phyloP scores from a whole-genome alignment of 2,797 vertebrate genomes.

The Phylloscopus collybita region DNA sequence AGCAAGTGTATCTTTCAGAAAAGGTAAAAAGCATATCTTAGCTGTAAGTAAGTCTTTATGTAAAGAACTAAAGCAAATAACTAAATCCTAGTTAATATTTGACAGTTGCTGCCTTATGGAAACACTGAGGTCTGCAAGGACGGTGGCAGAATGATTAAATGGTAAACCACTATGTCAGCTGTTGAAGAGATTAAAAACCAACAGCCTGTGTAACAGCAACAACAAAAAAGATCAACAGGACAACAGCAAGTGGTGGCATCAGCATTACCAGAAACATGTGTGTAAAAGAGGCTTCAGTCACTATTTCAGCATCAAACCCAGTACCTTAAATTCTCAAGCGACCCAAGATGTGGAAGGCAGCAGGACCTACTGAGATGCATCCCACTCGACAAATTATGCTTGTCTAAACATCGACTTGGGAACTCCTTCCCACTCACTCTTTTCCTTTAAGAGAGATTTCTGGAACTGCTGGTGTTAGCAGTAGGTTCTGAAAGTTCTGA shows the following conservation, averaged over 20 bases:
- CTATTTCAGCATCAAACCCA: neutral
- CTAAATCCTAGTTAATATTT: slow-evolving; percentile 22
- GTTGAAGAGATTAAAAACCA: slow-evolving; percentile 40
- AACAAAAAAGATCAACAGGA: slow-evolving; percentile 29
- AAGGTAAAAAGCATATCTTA: neutral
- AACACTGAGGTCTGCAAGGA: slow-evolving; percentile 27
- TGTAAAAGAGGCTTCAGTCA: neutral
- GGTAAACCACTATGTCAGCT: slow-evolving; percentile 40
- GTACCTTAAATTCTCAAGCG: neutral
- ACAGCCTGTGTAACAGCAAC: neutral
- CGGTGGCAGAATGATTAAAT: slow-evolving; percentile 6
- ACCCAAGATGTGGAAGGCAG: neutral
- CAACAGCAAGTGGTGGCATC: slow-evolving; percentile 6
- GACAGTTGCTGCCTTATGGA: neutral
- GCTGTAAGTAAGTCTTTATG: slow-evolving; percentile 47
- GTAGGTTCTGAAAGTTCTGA: neutral
- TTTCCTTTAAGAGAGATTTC: neutral
- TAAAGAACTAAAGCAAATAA: slow-evolving; percentile 45
- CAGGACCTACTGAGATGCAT: neutral
- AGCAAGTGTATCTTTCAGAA: slow-evolving; percentile 19
- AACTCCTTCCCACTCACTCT: fast-evolving
- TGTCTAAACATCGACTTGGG: neutral
- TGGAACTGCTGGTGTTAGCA: neutral
- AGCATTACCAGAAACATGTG: neutral
- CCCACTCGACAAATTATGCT: neutral